A percentile compares a stretch with the other conserved stretches of the same genome.
phyloP scores from a whole-genome alignment of 2,797 vertebrate genomes.

The Macrochelys suwanniensis region DNA sequence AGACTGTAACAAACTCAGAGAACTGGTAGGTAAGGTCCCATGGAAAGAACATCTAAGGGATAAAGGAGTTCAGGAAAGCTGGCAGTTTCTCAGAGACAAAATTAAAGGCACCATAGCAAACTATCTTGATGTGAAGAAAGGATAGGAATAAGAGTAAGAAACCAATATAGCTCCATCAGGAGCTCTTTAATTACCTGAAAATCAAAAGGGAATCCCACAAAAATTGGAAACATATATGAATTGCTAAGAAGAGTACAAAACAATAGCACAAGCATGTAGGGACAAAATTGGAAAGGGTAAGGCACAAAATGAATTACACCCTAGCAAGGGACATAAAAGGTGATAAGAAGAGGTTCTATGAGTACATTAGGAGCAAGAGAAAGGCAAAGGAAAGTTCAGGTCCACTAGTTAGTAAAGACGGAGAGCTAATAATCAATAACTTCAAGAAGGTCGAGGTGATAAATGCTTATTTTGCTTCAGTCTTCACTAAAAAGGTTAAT shows the following conservation, averaged over 20 bases:
- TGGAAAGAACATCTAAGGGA: background rate
- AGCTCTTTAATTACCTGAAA: background rate
- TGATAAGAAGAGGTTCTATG: too few species aligned
- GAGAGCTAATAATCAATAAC: background rate
- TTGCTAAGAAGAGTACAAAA: background rate
- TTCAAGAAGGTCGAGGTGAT: background rate
- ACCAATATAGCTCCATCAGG: too few species aligned
- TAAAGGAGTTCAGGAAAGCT: background rate
- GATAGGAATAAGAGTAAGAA: background rate
- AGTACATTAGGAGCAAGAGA: too few species aligned
- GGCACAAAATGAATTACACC: too few species aligned
- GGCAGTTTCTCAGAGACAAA: too few species aligned
- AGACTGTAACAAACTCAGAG: background rate
- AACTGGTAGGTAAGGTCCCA: background rate
- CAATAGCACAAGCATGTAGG: too few species aligned
- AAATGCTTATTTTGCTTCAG: background rate
- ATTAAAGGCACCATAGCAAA: background rate
- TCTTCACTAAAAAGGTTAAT: background rate
- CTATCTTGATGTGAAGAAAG: background rate
- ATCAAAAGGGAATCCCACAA: background rate
- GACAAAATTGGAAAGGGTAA: too few species aligned
- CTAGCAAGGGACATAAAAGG: too few species aligned
- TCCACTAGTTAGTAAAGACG: too few species aligned
- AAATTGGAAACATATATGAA: background rate
- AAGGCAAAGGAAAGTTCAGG: too few species aligned